Base-by-base conservation (phyloP, 2,888 invertebrate genomes). In the Tetragonisca angustula region DNA sequence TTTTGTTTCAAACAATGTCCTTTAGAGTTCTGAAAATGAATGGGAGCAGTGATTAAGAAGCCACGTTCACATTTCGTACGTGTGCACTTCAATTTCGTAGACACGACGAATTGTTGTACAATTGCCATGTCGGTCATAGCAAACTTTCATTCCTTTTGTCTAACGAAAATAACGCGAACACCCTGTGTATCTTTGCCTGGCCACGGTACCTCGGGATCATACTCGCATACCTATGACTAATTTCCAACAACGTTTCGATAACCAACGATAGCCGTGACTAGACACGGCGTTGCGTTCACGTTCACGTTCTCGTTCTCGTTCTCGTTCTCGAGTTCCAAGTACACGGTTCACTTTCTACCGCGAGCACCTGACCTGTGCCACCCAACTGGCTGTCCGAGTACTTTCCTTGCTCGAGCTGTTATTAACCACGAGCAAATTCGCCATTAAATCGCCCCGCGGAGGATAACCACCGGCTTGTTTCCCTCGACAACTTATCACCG, bases 341-440 rank as follows among this genome's bases (percentile, higher is more conserved):
- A 91, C 87, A 88, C 88, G 90, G 90, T 91, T 93, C 92, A 92
- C 93, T 93, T 93, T 93, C 93, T 92, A 93, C 89, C 81, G 78
- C 81, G 78, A 21, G 85, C 86, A 86, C 84, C 86, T 80, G 90
- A 87, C 85, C 87, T 85, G 86, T 88, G 90, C 86, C 89, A 88
- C 86, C 86, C 88, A 89, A 89, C 88, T 86, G 86, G 88, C 88
- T 84, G 77, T 83, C 64, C 83, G 86, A 88, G 83, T 86, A 92
- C 92, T 92, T 92, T 91, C 91, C 89, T 91, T 82, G 86, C 87
- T 85, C 83, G 76, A 86, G 88, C 89, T 90, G 89, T 91, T 90
- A 90, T 91, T 90, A 90, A 92, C 86, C 88, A 81, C 88, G 88
- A 87, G 89, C 84, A 88, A 90, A 87, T 86, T 81, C 87, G 81